Evolutionary conservation across 2,888 invertebrate species (phyloP).

Genomic region (Parasteatoda lunata): DNA sequence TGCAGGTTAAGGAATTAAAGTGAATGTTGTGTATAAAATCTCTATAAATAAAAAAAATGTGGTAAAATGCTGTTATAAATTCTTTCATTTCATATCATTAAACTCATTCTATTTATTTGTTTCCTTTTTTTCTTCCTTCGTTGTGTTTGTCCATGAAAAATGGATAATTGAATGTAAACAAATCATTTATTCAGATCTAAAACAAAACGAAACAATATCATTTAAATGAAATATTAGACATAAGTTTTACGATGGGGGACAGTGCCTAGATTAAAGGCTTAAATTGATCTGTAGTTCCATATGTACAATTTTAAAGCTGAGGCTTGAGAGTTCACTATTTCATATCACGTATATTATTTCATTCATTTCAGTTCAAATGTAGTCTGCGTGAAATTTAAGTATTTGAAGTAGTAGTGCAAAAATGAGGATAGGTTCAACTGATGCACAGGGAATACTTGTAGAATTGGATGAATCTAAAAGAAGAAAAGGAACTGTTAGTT

Average conservation of each 20-base stretch:
- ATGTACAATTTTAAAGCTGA: too few species aligned
- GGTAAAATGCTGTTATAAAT: conserved; percentile 10
- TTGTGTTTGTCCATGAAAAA: too few species aligned
- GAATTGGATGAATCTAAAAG: conserved; percentile 30
- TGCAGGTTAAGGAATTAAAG: conserved; percentile 94
- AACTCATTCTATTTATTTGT: not conserved
- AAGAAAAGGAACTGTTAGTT: not conserved
- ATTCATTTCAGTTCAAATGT: too few species aligned
- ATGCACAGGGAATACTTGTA: not conserved
- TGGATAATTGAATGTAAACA: too few species aligned
- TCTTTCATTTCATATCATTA: not conserved
- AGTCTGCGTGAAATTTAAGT: not conserved
- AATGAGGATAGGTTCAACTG: conserved; percentile 2
- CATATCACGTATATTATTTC: too few species aligned
- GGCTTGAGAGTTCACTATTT: too few species aligned
- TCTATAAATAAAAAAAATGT: conserved; percentile 3
- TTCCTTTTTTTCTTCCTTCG: not conserved
- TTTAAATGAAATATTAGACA: too few species aligned
- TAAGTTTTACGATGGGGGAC: too few species aligned
- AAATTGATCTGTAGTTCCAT: too few species aligned
- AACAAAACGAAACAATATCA: too few species aligned
- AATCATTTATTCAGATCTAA: too few species aligned
- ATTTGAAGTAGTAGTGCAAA: conserved; percentile 20
- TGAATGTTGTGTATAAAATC: conserved; percentile 74
- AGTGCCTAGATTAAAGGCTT: too few species aligned